phyloP scores from a whole-genome alignment of 2,888 invertebrate species.

The Harpalus rubripes region DNA sequence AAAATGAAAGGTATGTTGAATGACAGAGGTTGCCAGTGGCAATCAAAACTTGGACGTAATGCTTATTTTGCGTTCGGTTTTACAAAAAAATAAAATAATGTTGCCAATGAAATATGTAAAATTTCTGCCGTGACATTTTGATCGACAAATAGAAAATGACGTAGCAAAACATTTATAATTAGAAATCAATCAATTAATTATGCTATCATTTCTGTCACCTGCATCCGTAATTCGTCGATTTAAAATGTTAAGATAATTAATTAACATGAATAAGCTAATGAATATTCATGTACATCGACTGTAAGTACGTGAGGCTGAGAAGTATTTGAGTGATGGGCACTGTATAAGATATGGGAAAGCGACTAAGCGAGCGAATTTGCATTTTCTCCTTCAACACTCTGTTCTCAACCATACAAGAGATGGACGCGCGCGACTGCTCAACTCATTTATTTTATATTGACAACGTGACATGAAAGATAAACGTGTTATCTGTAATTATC shows the following conservation, averaged over 20 bases:
- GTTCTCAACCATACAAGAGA: neutral
- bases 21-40: no score
- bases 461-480: conserved; percentile 49
- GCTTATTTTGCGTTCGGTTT: no score
- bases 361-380: conserved; percentile 12
- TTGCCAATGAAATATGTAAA: no score
- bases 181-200: conserved; percentile 36
- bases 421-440: conserved; percentile 29
- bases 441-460: conserved; percentile 46
- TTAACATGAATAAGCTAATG: conserved; percentile 22
- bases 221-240: conserved; percentile 34
- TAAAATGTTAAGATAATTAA: conserved; percentile 42
- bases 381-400: conserved; percentile 38
- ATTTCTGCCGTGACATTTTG: neutral
- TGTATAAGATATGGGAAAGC: conserved; percentile 31
- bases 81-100: no score
- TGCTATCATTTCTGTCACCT: conserved; percentile 32
- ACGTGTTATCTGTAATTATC: conserved; percentile 45
- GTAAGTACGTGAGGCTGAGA: conserved; percentile 14
- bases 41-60: no score
- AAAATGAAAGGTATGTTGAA: no score
- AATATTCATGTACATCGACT: conserved; percentile 1
- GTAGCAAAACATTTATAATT: conserved; percentile 14
- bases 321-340: conserved; percentile 29
- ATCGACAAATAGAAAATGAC: neutral